phyloP scores from a whole-genome alignment of 2,797 vertebrate genomes.

The Orientallactaga sibirica region DNA sequence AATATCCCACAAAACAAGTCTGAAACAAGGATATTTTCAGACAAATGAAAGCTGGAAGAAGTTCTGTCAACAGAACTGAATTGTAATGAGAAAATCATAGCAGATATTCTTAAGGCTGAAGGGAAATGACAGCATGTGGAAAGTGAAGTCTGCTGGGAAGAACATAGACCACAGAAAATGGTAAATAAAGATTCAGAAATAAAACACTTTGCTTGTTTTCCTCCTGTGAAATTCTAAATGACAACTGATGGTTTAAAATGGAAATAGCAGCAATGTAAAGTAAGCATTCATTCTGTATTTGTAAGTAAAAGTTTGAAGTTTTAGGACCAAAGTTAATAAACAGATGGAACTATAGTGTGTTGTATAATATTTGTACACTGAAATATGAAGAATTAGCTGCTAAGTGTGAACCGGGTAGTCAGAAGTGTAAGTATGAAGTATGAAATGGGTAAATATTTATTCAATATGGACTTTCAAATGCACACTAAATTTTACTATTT shows the following conservation, averaged over 20 bases:
- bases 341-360: background rate
- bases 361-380: background rate
- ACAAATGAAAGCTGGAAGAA: conserved; percentile 31
- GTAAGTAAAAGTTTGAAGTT: background rate
- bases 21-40: conserved; percentile 4
- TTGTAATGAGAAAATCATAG: background rate
- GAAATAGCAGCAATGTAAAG: background rate
- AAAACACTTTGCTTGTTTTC: background rate
- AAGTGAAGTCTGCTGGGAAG: background rate
- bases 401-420: background rate
- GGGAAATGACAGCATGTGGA: background rate
- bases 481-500: background rate
- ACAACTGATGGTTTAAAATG: background rate
- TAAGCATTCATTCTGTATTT: no score
- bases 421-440: background rate
- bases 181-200: background rate
- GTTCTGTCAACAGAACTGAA: background rate
- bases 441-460: background rate
- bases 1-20: background rate
- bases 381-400: background rate
- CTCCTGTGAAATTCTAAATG: background rate
- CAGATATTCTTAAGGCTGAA: background rate
- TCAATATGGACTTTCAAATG: background rate
- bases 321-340: background rate
- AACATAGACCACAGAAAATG: background rate